Conservation (phyloP, 2,888 invertebrate species). For the Saturnia pavonia region DNA sequence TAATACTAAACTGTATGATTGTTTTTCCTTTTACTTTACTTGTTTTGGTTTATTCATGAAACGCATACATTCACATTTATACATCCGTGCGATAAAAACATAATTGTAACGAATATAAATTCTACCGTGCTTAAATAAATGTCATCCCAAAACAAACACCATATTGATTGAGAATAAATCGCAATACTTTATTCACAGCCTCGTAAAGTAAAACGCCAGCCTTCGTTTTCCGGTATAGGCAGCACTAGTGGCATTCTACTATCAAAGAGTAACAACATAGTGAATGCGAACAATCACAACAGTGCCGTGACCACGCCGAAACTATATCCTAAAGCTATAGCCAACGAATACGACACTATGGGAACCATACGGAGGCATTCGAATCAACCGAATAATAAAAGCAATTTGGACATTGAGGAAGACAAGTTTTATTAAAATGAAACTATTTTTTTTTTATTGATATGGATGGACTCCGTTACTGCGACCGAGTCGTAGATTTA, state of each 20-base stretch:
- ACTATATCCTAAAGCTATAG: conserved; percentile 85
- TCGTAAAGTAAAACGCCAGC: conserved; percentile 84
- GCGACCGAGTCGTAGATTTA: neutral
- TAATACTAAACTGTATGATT: too few species aligned
- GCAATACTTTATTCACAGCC: conserved; percentile 50
- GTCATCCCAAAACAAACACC: neutral
- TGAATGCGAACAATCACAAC: conserved; percentile 84
- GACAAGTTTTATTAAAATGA: conserved; percentile 83
- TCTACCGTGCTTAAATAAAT: neutral
- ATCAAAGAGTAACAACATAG: conserved; percentile 81
- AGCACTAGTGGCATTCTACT: conserved; percentile 78
- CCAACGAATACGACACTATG: conserved; percentile 88
- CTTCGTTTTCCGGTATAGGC: conserved; percentile 85
- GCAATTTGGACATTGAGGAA: conserved; percentile 83
- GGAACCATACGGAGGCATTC: conserved; percentile 90
- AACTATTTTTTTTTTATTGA: neutral
- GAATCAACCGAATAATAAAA: conserved; percentile 85
- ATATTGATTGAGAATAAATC: neutral
- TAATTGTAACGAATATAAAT: neutral
- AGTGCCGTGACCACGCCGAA: conserved; percentile 83
- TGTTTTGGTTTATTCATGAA: too few species aligned
- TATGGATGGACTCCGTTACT: neutral
- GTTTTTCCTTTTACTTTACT: too few species aligned
- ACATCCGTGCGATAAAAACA: too few species aligned
- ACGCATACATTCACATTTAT: too few species aligned